Evolutionary conservation across 2,113 vertebrate genomes (phyloP).

Genomic region (Macquaria australasica): DNA sequence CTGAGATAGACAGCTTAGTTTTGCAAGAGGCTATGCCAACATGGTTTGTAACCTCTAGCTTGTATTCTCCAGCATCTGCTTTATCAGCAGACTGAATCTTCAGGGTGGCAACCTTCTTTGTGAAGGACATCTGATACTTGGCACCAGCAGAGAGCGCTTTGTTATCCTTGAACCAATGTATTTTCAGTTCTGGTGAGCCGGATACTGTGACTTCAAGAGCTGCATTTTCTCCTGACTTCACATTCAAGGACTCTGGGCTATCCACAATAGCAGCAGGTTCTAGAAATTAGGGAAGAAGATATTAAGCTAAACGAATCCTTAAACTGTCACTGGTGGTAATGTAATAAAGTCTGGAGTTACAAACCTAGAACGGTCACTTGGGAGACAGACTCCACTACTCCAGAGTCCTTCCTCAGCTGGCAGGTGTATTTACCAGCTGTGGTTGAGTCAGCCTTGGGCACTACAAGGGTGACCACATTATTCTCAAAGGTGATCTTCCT

Average conservation of each 20-base stretch:
- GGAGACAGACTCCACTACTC: constrained; percentile 89
- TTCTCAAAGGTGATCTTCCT: constrained; percentile 89
- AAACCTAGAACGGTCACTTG: constrained; percentile 93
- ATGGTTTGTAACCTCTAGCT: constrained; percentile 91
- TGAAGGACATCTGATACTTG: constrained; percentile 93
- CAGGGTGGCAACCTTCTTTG: constrained; percentile 89
- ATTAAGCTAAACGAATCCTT: constrained; percentile 2
- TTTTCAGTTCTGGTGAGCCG: constrained; percentile 92
- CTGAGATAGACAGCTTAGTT: constrained; percentile 90
- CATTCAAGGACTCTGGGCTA: constrained; percentile 90
- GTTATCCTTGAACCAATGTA: constrained; percentile 94
- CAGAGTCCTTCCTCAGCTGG: constrained; percentile 92
- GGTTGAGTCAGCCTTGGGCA: constrained; percentile 84
- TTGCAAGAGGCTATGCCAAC: constrained; percentile 92
- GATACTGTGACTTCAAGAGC: constrained; percentile 91
- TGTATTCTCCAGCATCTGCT: constrained; percentile 92
- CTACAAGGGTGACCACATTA: constrained; percentile 88
- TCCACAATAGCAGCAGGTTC: constrained; percentile 94
- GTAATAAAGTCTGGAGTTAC: constrained; percentile 64
- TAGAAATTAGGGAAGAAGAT: constrained; percentile 80
- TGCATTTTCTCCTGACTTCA: constrained; percentile 90
- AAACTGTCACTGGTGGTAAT: not conserved
- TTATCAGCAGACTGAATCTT: constrained; percentile 90
- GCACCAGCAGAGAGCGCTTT: constrained; percentile 89
- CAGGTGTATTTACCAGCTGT: constrained; percentile 92